Base-by-base conservation (phyloP, 2,888 invertebrate species). In the Andricus quercusramuli region DNA sequence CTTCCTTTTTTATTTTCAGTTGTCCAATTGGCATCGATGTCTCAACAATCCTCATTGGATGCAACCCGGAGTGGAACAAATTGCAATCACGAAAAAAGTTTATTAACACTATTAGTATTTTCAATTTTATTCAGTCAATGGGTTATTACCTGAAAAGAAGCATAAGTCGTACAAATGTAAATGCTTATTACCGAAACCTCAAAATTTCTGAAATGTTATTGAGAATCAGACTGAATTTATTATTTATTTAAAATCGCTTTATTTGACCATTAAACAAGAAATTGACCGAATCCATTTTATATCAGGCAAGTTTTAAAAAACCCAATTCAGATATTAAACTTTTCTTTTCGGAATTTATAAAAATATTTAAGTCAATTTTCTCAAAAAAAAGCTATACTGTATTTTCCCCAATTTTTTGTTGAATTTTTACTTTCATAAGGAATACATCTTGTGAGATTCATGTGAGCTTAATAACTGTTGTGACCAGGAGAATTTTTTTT, bases 1-100 rank as follows among this genome's bases (percentile, higher is more conserved):
- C 17, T 1, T 20, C 3, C 3, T 37, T 78, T 68, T 76, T 51
- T 62, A 59, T 78, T 83, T 82, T n/a, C 83, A 85, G 85, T 79
- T 62, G 83, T 82, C 44, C 83, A 85, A 70, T 80, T 82, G 80
- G 82, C 83, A 66, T 84, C 83, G 37, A 81, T 83, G 80, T 82
- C 83, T 15, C 82, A 85, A 68, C 83, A 83, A 77, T 81, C 83
- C 65, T 62, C 80, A 29, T 47, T 59, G 44, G 81, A 78, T n/a
- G 70, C 64, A 51, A 83, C 62, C 44, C 76, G 77, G 1, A 82
- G 78, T 67, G 80, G 66, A 17, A 51, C 74, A 11, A 65, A 62
- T 67, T 47, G 51, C 6, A 29, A 56, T 51, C n/a, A 74, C 1
- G 32, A 6, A 13, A 74, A 59, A 56, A n/a, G 56, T 56, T n/a